phyloP scores from a whole-genome alignment of 2,888 invertebrate genomes.

The Apotomis capreana region DNA sequence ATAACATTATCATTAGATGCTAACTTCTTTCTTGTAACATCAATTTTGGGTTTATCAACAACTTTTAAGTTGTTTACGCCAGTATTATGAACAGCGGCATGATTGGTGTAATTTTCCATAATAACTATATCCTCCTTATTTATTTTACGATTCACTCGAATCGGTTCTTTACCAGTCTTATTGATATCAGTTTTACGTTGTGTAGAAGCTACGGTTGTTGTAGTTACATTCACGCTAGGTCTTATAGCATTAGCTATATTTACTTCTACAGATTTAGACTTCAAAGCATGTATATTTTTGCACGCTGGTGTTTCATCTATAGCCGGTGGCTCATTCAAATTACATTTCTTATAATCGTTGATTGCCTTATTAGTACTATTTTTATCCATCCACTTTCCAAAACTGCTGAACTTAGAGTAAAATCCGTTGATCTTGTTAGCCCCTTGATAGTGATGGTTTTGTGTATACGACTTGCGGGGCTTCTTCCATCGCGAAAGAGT shows the following conservation, averaged over 20 bases:
- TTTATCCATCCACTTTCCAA: constrained; percentile 2
- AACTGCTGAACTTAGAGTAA: background rate
- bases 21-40: background rate
- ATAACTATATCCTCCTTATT: constrained; percentile 69
- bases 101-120: constrained; percentile 40
- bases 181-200: background rate
- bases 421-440: background rate
- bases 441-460: constrained; percentile 46
- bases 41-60: background rate
- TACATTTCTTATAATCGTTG: background rate
- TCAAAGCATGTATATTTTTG: background rate
- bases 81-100: constrained; percentile 7
- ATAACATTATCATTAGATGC: background rate
- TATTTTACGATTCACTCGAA: constrained; percentile 61
- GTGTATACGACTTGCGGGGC: constrained; percentile 80
- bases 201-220: background rate
- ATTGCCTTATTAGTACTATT: background rate
- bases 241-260: constrained; percentile 37
- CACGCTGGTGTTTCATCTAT: constrained; percentile 22
- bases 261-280: constrained; percentile 17
- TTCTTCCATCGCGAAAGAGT: constrained; percentile 78
- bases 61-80: background rate
- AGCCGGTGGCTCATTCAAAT: background rate
- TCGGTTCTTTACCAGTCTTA: constrained; percentile 44
- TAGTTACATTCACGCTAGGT: background rate